Evolutionary conservation across 2,113 vertebrate genomes (phyloP).

Genomic region (Thermophis baileyi): DNA sequence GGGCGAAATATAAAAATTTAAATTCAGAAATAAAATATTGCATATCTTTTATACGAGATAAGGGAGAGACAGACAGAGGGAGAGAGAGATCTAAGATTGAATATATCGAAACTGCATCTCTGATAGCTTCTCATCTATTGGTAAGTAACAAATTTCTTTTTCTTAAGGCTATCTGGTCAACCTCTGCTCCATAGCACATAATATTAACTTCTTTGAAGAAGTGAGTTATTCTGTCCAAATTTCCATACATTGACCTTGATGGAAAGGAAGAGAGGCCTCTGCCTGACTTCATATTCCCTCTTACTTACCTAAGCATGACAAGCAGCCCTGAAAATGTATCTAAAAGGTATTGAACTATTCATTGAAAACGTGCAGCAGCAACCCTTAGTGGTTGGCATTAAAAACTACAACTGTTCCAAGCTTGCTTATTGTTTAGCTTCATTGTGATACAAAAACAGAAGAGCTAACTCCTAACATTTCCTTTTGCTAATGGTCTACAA

Average conservation of each 20-base stretch:
- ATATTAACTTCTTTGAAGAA: neutral
- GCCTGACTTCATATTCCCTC: accelerated
- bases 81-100: neutral
- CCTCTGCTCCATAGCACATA: neutral
- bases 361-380: conserved; percentile 60
- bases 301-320: neutral
- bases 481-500: neutral
- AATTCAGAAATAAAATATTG: neutral
- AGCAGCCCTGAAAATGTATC: neutral
- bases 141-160: neutral
- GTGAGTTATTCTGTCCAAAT: neutral
- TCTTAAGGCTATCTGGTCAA: neutral
- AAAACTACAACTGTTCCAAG: conserved; percentile 22
- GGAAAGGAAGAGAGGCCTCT: neutral
- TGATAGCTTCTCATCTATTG: neutral
- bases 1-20: neutral
- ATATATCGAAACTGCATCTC: neutral
- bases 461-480: accelerated
- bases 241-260: neutral
- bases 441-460: neutral
- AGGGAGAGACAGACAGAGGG: neutral
- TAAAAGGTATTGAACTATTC: neutral
- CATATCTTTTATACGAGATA: neutral
- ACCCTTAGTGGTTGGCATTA: conserved; percentile 56
- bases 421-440: neutral